A percentile compares a stretch with the other conserved stretches of the same genome.
Evolutionary conservation across 1,140 invertebrate species (phyloP).

Genomic region (Meloidogyne exigua): DNA sequence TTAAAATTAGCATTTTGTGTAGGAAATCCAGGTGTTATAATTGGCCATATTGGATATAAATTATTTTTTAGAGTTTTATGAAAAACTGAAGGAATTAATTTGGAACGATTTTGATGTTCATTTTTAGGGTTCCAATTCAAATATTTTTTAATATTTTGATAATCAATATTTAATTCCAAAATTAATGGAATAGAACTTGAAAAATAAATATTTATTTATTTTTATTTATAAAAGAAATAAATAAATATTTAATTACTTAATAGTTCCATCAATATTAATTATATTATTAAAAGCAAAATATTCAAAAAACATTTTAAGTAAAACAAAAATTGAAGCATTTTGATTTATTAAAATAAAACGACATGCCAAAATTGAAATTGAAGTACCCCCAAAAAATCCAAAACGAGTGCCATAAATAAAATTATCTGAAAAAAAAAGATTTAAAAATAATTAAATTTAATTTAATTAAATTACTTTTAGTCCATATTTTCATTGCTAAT

Average conservation of each 20-base stretch:
- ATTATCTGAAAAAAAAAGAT: background rate
- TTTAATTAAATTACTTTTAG: background rate
- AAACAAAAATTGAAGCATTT: conserved; percentile 7
- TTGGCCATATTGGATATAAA: conserved; percentile 14
- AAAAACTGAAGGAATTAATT: conserved; percentile 21
- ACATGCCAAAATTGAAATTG: conserved; percentile 6
- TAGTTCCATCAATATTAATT: background rate
- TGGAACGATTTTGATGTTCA: conserved; percentile 7
- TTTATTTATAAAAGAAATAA: too few species aligned
- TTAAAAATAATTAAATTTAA: too few species aligned
- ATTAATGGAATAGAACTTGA: background rate
- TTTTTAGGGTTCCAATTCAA: background rate
- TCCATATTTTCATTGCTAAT: background rate
- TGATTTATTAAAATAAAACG: background rate
- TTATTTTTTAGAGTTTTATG: background rate
- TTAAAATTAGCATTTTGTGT: conserved; percentile 14
- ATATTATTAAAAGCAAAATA: background rate
- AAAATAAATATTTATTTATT: too few species aligned
- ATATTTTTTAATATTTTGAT: background rate
- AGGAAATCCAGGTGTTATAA: conserved; percentile 7
- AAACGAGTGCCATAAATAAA: conserved; percentile 17
- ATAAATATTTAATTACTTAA: background rate
- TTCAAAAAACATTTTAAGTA: background rate
- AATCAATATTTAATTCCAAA: background rate
- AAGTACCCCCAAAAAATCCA: conserved; percentile 10